Evolutionary conservation across 1,140 invertebrate species (phyloP).

Genomic region (Drosophila eugracilis): DNA sequence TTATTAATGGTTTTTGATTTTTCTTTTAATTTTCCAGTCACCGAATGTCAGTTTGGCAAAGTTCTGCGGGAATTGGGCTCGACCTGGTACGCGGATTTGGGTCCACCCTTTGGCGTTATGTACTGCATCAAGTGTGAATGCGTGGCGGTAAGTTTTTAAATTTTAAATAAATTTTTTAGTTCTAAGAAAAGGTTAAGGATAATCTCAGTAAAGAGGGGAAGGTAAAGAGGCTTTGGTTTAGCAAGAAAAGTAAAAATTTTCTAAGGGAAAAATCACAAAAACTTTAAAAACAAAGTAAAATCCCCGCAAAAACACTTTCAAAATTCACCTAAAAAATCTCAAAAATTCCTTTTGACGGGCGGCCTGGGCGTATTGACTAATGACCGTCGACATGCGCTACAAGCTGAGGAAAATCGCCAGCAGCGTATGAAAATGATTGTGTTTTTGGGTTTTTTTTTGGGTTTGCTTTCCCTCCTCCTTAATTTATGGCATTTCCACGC

Average conservation of each 20-base stretch:
- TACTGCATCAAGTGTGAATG: constrained; percentile 97
- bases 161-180: not conserved
- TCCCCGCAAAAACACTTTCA: constrained; percentile 2
- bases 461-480: constrained; percentile 31
- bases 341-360: constrained; percentile 38
- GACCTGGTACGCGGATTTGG: constrained; percentile 95
- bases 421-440: constrained; percentile 50
- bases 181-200: too few relatives aligned
- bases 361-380: constrained; percentile 66
- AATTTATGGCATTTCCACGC: constrained; percentile 79
- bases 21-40: constrained; percentile 85
- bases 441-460: too few relatives aligned
- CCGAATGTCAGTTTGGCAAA: constrained; percentile 96
- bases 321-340: not conserved
- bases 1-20: constrained; percentile 10
- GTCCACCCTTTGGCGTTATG: constrained; percentile 95
- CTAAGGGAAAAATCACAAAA: too few relatives aligned
- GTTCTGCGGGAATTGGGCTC: constrained; percentile 93
- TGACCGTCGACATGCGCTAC: constrained; percentile 67
- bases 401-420: constrained; percentile 37
- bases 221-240: too few relatives aligned
- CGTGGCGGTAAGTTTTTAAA: constrained; percentile 90
- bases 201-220: too few relatives aligned
- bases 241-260: too few relatives aligned
- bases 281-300: too few relatives aligned